Evolutionary conservation across 2,888 invertebrate species (phyloP).

Genomic region (Stenotaenia linearis): DNA sequence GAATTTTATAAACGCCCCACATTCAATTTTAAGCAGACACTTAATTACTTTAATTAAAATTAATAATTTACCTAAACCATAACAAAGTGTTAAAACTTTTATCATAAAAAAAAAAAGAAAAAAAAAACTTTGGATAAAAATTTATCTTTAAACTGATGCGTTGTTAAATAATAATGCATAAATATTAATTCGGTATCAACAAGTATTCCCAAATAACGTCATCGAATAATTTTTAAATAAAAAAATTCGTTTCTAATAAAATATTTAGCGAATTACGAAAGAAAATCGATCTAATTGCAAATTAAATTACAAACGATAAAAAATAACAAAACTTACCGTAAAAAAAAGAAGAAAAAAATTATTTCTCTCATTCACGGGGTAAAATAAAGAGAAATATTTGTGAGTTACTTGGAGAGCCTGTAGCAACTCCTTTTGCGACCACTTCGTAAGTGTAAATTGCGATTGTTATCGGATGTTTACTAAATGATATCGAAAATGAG

Average conservation of each 20-base stretch:
- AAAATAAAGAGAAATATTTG: background rate
- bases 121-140: background rate
- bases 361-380: background rate
- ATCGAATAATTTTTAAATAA: too few relatives aligned
- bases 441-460: background rate
- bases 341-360: background rate
- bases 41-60: conserved; percentile 26
- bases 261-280: too few relatives aligned
- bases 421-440: background rate
- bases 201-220: too few relatives aligned
- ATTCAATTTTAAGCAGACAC: conserved; percentile 21
- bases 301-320: too few relatives aligned
- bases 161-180: background rate
- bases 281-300: too few relatives aligned
- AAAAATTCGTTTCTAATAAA: too few relatives aligned
- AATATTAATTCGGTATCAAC: background rate
- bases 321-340: background rate
- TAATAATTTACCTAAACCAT: conserved; percentile 17
- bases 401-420: background rate
- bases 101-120: background rate
- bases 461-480: conserved; percentile 12
- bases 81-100: conserved; percentile 6
- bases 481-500: conserved; percentile 16
- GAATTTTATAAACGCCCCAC: conserved; percentile 21
- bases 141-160: background rate